phyloP scores from a whole-genome alignment of 2,888 invertebrate genomes.

The Bimastos eiseni region DNA sequence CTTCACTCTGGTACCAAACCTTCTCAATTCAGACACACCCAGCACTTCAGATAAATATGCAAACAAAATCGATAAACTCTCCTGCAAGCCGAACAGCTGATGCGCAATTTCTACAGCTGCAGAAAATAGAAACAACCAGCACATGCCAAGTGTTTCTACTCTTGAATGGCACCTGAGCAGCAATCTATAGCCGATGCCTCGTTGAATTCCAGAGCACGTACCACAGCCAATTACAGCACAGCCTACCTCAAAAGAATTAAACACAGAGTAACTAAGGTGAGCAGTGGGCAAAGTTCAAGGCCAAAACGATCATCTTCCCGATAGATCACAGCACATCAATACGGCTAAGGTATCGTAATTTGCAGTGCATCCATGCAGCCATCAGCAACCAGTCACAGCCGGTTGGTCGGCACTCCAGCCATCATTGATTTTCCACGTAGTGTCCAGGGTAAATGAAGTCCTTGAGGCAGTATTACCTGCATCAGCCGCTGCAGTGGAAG shows the following conservation, averaged over 20 bases:
- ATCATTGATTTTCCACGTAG: not conserved
- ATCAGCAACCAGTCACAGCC: not conserved
- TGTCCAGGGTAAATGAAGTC: not conserved
- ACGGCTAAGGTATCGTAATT: not conserved
- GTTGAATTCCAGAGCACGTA: not conserved
- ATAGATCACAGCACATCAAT: not conserved
- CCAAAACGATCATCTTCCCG: not conserved
- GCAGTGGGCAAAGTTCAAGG: not conserved
- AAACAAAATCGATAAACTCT: not conserved
- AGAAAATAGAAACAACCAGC: not conserved
- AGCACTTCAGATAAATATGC: not conserved
- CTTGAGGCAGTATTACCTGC: not conserved
- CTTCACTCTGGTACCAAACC: not conserved
- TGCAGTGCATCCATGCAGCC: not conserved
- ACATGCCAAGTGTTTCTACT: not conserved
- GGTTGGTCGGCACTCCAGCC: not conserved
- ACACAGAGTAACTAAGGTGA: not conserved
- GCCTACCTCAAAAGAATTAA: not conserved
- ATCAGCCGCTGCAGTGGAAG: not conserved
- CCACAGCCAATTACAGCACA: conserved; percentile 13
- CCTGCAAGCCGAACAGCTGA: not conserved
- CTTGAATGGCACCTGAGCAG: not conserved
- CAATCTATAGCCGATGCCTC: not conserved
- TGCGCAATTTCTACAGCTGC: conserved; percentile 6
- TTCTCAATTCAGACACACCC: not conserved